Base-by-base conservation (phyloP, 1,140 invertebrate species). In the Melipona quadrifasciata region DNA sequence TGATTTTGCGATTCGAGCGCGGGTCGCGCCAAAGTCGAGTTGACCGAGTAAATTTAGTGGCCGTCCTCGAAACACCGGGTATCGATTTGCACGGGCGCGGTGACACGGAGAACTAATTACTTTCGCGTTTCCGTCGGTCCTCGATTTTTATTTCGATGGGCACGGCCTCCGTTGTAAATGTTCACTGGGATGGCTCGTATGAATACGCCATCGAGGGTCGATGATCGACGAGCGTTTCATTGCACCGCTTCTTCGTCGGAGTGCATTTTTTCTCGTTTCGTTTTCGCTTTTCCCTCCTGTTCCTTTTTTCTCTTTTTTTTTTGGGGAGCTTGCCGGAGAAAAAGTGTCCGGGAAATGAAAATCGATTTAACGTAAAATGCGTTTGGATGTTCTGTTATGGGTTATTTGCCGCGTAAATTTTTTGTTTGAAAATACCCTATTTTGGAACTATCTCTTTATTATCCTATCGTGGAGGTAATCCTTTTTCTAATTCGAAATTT, bases 91-190 rank as follows among this genome's bases (percentile, higher is more conserved):
- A 17, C 65, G 34, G 21, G 39, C 75, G n/a, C 65, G 65, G 27
- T 68, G 82, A 83, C 82, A 83, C 82, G 67, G 55, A 71, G 65
- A 71, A 78, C 74, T 83, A 83, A 83, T 83, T 78, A 83, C 82
- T 84, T 79, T 83, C 75, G 75, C 75, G 75, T 83, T 83, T 84
- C 51, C 55, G 17, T 53, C 75, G 75, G 39, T 17, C 47, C 65
- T 31, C 75, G 64, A 79, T 84, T 84, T 84, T 84, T 84, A 84
- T 79, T 79, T 58, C 39, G 17, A 79, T 34, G 17, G 47, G 21
- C 27, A 17, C 14, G 81, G 53, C 14, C 31, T 51, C 31, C 64
- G 67, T 58, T 84, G 75, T 78, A 61, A 83, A 34, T 24, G 73
- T 51, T 51, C 75, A 19, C 19, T 19, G 19, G 51, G 57, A 61